These are phyloP conservation scores for Actinia tenebrosa DNA, from an alignment of 64 coral and sea anemone genomes.

Conservation along the genomic window DNA sequence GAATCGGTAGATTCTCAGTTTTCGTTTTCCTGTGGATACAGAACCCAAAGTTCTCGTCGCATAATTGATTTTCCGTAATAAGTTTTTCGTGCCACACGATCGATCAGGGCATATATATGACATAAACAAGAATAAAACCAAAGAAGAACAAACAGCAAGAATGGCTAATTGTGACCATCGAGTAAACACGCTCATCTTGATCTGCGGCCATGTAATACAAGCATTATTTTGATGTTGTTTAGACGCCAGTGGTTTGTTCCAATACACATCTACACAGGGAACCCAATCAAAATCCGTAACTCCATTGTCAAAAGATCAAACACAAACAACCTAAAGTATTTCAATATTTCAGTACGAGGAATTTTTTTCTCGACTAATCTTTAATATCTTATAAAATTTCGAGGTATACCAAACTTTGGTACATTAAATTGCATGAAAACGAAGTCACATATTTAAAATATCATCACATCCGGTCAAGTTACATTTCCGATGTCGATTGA, in stretches of 20 bases:
- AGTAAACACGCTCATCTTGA: neutral
- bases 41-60: neutral
- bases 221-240: neutral
- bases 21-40: neutral
- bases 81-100: neutral
- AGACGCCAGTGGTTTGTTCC: neutral
- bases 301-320: neutral
- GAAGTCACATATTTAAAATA: neutral
- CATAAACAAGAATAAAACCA: neutral
- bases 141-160: neutral
- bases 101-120: slow-evolving; percentile 6
- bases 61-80: neutral
- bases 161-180: neutral
- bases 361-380: too few species aligned
- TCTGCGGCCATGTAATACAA: neutral
- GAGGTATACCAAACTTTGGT: too few species aligned
- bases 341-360: too few species aligned
- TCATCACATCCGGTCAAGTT: neutral
- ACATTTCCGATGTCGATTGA: neutral
- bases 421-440: too few species aligned
- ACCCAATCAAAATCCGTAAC: neutral
- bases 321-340: neutral
- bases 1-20: slow-evolving; percentile 5
- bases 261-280: neutral
- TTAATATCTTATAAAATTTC: too few species aligned